A percentile compares a stretch with the other conserved stretches of the same genome.
Evolutionary conservation across 2,113 vertebrate species (phyloP).

Genomic region (Dasypus novemcinctus): DNA sequence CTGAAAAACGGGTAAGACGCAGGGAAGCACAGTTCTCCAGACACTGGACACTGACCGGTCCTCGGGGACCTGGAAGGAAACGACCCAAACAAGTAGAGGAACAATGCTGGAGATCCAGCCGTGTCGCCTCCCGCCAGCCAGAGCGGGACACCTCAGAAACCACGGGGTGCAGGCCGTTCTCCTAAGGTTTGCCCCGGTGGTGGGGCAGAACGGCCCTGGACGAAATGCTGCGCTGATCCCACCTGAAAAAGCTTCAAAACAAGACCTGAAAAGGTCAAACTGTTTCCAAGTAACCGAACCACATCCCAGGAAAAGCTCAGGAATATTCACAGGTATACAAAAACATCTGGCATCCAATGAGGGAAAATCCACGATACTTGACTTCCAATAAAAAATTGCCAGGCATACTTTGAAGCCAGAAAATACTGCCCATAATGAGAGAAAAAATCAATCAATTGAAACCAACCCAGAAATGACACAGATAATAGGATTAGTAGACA

Average conservation of each 20-base stretch:
- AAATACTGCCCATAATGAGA: not conserved
- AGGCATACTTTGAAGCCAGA: not conserved
- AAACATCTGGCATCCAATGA: not conserved
- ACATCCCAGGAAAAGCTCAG: not conserved
- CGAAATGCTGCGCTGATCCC: not conserved
- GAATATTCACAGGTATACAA: not conserved
- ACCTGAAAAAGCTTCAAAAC: not conserved
- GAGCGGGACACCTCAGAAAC: not conserved
- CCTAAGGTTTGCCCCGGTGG: not conserved
- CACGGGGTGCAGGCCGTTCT: accelerated
- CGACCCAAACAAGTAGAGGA: not conserved
- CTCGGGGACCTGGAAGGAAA: not conserved
- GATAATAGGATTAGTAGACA: not conserved
- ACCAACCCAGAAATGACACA: not conserved
- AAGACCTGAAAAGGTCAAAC: not conserved
- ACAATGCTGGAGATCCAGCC: not conserved
- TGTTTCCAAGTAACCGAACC: not conserved
- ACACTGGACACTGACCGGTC: not conserved
- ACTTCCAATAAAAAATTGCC: not conserved
- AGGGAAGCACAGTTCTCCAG: not conserved
- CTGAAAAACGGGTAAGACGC: not conserved
- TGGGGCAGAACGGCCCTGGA: not conserved
- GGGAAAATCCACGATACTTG: not conserved
- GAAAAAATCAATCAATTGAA: not conserved
- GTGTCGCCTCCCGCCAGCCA: not conserved